Percentiles rank a stretch among this genome's conserved stretches.
phyloP scores from a whole-genome alignment of 2,797 vertebrate genomes.

The Ctenosaura bakeri region DNA sequence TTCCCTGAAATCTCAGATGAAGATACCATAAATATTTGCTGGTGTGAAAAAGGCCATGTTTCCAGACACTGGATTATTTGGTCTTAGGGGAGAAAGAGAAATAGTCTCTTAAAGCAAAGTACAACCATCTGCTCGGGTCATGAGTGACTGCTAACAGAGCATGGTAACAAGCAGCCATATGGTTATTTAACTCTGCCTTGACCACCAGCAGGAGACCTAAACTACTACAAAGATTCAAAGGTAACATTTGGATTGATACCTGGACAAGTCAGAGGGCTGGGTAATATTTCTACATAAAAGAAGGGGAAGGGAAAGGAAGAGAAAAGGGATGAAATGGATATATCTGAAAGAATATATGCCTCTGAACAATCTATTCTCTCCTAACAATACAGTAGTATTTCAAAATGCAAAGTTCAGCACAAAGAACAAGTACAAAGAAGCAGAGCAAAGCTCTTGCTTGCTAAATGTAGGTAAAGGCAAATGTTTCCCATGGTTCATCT shows the following conservation, averaged over 20 bases:
- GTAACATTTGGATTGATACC: conserved; percentile 55
- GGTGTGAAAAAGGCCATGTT: not conserved
- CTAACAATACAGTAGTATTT: accelerated
- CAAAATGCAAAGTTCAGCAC: not conserved
- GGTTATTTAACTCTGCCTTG: conserved; percentile 49
- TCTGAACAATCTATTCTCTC: conserved; percentile 24
- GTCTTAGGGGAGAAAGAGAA: conserved; percentile 44
- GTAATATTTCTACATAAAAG: conserved; percentile 39
- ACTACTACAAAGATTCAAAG: conserved; percentile 35
- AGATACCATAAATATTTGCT: not conserved
- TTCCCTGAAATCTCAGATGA: conserved; percentile 11
- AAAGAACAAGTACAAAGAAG: not conserved
- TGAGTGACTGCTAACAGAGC: conserved; percentile 49
- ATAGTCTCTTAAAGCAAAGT: conserved; percentile 52
- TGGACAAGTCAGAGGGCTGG: conserved; percentile 46
- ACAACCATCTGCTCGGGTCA: conserved; percentile 67
- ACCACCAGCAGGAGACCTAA: conserved; percentile 34
- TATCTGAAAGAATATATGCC: not conserved
- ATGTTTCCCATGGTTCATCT: conserved; percentile 1
- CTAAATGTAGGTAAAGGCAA: conserved; percentile 12
- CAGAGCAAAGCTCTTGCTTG: conserved; percentile 11
- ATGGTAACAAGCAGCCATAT: conserved; percentile 48
- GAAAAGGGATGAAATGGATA: not conserved
- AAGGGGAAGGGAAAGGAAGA: conserved; percentile 3
- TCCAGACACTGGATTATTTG: conserved; percentile 49